These are phyloP conservation scores for Coregonus sp. DNA, from an alignment of 2,797 vertebrate species.

Conservation along the genomic window DNA sequence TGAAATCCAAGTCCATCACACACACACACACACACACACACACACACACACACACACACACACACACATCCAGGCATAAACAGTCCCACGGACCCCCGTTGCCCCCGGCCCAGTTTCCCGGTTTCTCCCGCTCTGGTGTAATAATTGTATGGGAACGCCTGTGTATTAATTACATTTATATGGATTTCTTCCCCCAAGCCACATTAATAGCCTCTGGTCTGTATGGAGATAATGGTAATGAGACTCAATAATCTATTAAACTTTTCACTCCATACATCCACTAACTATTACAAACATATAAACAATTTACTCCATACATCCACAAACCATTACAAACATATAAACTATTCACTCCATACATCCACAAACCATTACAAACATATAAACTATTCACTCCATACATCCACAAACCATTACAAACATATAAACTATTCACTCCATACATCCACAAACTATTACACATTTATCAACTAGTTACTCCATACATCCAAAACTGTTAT, in stretches of 20 bases:
- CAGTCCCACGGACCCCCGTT: conserved; percentile 20
- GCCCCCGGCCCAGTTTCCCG: conserved; percentile 24
- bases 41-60: conserved; percentile 21
- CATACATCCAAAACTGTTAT: too few relatives aligned
- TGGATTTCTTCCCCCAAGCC: conserved; percentile 1
- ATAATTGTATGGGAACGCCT: conserved; percentile 14
- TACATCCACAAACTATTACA: too few relatives aligned
- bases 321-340: too few relatives aligned
- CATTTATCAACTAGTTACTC: too few relatives aligned
- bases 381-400: too few relatives aligned
- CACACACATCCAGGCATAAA: conserved; percentile 20
- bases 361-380: not conserved
- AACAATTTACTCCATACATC: not conserved
- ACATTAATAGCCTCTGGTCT: not conserved
- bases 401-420: too few relatives aligned
- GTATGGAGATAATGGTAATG: not conserved
- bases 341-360: not conserved
- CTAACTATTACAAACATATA: not conserved
- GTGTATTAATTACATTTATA: conserved; percentile 3
- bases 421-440: too few relatives aligned
- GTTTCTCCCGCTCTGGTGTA: conserved; percentile 9
- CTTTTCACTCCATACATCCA: not conserved
- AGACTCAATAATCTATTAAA: not conserved
- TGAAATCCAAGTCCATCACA: conserved; percentile 49
- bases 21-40: conserved; percentile 12